Evolutionary conservation across 2,888 invertebrate species (phyloP), one percentile per base, ranked within the genome.

Genomic region (Thecophora atra): DNA sequence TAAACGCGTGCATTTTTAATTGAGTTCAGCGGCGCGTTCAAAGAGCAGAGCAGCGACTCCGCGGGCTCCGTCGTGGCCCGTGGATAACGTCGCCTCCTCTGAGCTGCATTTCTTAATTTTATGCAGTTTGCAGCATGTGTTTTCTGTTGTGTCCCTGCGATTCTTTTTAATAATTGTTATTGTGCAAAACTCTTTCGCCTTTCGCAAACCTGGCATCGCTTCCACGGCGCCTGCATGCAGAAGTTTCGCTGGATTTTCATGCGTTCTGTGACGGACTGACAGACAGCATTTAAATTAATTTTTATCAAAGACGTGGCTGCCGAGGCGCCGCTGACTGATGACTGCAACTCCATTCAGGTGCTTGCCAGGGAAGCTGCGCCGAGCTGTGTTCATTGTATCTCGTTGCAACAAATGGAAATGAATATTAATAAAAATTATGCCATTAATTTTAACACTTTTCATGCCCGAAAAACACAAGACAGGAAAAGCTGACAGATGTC

Each of bases 1-100:
- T 37, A 66, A 75, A 72, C 76, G 73, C 68, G 75, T 74, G 77
- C 65, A 78, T 76, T 77, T 77, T 77, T 78, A 78, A 77, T 76
- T 75, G 76, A 78, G 75, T 77, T 77, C 75, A 76, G 76, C 76
- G 74, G 77, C 74, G 67, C 77, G 75, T 69, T 69, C 68, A 69
- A 30, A 30, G 21, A 19, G 42, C 21, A 44, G n/a, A 44, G 44
- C 4, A 37, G 21, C 8, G 21, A 19, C n/a, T 54, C 21, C 21
- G 11, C 21, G 11, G 15, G 13, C 21, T 19, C 21, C 47, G n/a
- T 17, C 64, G 7, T n/a, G 6, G 13, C 7, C 28, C 60, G 17
- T 6, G 11, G 3, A 13, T 21, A 24, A 51, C 17, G 7, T 19
- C 15, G 21, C 19, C 52, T n/a, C 15, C 52, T 66, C 37, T 66